Evolutionary conservation across 2,797 vertebrate genomes (phyloP).

Genomic region (Muraenolepis orangiensis): DNA sequence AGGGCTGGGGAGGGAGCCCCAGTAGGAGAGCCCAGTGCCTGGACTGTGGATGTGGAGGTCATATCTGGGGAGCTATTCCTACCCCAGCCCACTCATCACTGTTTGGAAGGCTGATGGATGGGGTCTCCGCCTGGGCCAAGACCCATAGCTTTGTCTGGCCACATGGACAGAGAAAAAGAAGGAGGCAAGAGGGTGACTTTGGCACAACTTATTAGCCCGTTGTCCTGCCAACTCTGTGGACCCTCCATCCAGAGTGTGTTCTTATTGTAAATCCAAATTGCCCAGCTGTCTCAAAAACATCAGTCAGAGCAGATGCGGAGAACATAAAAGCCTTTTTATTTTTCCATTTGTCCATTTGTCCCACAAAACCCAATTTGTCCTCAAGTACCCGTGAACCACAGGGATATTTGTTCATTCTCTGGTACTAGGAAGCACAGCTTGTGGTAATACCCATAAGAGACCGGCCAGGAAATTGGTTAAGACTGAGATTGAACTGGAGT

Average conservation of each 20-base stretch:
- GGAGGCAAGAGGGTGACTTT: conserved; percentile 52
- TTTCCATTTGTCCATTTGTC: conserved; percentile 13
- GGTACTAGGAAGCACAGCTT: background rate
- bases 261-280: conserved; percentile 14
- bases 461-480: background rate
- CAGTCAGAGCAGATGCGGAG: conserved; percentile 6
- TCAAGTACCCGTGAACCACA: conserved; percentile 11
- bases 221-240: conserved; percentile 13
- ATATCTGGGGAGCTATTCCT: conserved; percentile 43
- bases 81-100: conserved; percentile 39
- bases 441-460: background rate
- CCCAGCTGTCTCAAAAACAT: conserved; percentile 16
- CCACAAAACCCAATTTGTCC: conserved; percentile 7
- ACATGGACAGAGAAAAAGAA: conserved; percentile 34
- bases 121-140: conserved; percentile 57
- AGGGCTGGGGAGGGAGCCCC: conserved; percentile 25
- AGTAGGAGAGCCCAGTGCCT: conserved; percentile 29
- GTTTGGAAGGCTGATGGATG: conserved; percentile 57
- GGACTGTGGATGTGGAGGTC: conserved; percentile 34
- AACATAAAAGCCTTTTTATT: conserved; percentile 16
- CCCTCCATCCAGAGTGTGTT: background rate
- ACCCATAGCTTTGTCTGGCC: conserved; percentile 52
- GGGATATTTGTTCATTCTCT: background rate
- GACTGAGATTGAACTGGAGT: background rate
- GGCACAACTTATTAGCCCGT: conserved; percentile 38